Conservation (phyloP, 2,113 vertebrate species). For the Toxotes chatareus region DNA sequence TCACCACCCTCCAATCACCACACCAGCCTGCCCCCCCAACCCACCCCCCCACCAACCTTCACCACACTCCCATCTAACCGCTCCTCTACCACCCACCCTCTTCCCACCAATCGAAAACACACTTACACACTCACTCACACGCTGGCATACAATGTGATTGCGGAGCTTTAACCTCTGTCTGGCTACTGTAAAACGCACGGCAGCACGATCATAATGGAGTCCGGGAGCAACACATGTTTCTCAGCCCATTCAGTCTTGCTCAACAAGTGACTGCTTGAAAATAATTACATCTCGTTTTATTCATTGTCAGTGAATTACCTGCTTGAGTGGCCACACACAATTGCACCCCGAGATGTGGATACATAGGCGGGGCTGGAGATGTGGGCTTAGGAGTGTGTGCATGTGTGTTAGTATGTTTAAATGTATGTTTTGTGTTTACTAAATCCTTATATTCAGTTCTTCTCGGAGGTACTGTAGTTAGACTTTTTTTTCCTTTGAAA, state of each 20-base stretch:
- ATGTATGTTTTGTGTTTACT: not conserved
- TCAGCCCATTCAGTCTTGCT: constrained; percentile 60
- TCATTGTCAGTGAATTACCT: constrained; percentile 81
- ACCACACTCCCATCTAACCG: constrained; percentile 27
- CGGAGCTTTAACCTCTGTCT: constrained; percentile 66
- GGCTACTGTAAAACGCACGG: constrained; percentile 61
- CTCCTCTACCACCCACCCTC: constrained; percentile 39
- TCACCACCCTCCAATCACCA: constrained; percentile 46
- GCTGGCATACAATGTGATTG: constrained; percentile 61
- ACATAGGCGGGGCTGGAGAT: constrained; percentile 46
- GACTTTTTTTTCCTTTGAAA: not conserved
- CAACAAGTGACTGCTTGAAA: constrained; percentile 80
- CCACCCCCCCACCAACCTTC: constrained; percentile 4
- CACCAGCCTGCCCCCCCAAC: not conserved
- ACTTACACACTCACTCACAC: constrained; percentile 19
- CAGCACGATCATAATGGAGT: constrained; percentile 65
- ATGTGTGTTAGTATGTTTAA: constrained; percentile 4
- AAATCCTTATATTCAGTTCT: not conserved
- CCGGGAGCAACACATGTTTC: constrained; percentile 68
- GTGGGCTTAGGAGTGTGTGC: constrained; percentile 6
- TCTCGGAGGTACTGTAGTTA: not conserved
- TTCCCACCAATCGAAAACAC: constrained; percentile 18
- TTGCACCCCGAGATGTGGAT: constrained; percentile 60
- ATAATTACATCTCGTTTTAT: constrained; percentile 80
- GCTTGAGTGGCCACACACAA: constrained; percentile 73